A percentile compares a stretch with the other conserved stretches of the same genome.
Evolutionary conservation across 30 jellyfish, hydroid and myxozoan species (phyloP).

Genomic region (Chrysaora quinquecirrha): DNA sequence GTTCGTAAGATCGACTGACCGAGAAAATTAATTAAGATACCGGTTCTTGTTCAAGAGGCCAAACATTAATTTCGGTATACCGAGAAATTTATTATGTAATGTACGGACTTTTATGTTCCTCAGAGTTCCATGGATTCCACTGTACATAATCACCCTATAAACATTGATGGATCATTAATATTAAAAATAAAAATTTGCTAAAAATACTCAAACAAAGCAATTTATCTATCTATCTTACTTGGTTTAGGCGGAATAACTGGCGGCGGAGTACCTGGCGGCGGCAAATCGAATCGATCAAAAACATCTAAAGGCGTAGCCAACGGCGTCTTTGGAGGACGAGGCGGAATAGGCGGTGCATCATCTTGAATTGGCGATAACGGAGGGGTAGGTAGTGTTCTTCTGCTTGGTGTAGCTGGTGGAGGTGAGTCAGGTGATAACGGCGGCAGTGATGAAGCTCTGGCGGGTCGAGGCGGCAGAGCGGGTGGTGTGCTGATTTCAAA

Average conservation of each 20-base stretch:
- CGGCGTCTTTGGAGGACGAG: constrained; percentile 84
- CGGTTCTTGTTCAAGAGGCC: too few species aligned
- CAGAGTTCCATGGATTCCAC: too few species aligned
- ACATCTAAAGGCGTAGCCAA: constrained; percentile 54
- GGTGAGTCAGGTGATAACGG: constrained; percentile 27
- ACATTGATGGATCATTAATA: too few species aligned
- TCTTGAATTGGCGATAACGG: constrained; percentile 36
- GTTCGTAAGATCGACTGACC: too few species aligned
- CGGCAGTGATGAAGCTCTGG: constrained; percentile 31
- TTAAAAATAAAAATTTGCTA: background rate
- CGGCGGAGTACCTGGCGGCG: constrained; percentile 86
- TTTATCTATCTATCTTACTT: constrained; percentile 32
- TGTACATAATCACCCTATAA: too few species aligned
- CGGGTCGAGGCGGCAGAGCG: constrained; percentile 75
- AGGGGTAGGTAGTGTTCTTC: constrained; percentile 57
- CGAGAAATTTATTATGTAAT: too few species aligned
- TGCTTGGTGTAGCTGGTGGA: constrained; percentile 34
- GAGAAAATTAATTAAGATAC: too few species aligned
- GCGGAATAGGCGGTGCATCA: constrained; percentile 85
- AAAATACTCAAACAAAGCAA: background rate
- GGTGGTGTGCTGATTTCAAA: constrained; percentile 29
- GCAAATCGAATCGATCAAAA: constrained; percentile 50
- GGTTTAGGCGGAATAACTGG: constrained; percentile 87
- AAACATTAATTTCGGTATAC: too few species aligned
- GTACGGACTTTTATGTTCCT: too few species aligned